Percentiles rank a stretch among this genome's conserved stretches.
phyloP scores from a whole-genome alignment of 2,797 vertebrate species.

The Gambelia wislizenii region DNA sequence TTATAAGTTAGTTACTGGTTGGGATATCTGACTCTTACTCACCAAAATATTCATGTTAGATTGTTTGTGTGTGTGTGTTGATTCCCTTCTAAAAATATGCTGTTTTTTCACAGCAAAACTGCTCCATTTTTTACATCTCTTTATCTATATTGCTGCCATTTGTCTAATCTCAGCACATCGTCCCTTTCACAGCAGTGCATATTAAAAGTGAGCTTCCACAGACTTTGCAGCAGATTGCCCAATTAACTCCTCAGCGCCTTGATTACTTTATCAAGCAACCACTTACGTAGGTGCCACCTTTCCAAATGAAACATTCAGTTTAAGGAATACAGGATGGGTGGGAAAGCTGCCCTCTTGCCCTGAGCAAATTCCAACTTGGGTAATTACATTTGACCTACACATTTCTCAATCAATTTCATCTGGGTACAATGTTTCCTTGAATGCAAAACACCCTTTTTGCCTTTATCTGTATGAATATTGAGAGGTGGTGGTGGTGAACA shows the following conservation, averaged over 20 bases:
- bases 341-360: slow-evolving; percentile 28
- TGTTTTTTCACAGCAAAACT: background rate
- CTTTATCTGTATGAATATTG: slow-evolving; percentile 11
- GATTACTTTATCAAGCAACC: slow-evolving; percentile 33
- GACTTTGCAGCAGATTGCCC: slow-evolving; percentile 49
- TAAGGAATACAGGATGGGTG: slow-evolving; percentile 15
- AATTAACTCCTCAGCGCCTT: slow-evolving; percentile 43
- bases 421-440: background rate
- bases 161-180: slow-evolving; percentile 41
- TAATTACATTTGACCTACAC: slow-evolving; percentile 5
- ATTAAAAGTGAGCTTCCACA: slow-evolving; percentile 22
- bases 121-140: background rate
- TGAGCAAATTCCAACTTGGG: background rate
- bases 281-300: slow-evolving; percentile 33
- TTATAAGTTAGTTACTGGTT: slow-evolving; percentile 5
- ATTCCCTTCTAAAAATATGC: background rate
- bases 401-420: slow-evolving; percentile 31
- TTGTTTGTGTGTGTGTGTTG: background rate
- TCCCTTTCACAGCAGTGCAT: slow-evolving; percentile 36
- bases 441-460: slow-evolving; percentile 18
- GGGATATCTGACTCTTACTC: background rate
- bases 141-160: slow-evolving; percentile 52
- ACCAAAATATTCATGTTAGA: background rate
- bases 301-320: slow-evolving; percentile 31
- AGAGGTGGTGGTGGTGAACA: no score